These are phyloP conservation scores for Pristionchus exspectatus DNA, from an alignment of 2,888 invertebrate genomes.

Conservation along the genomic window DNA sequence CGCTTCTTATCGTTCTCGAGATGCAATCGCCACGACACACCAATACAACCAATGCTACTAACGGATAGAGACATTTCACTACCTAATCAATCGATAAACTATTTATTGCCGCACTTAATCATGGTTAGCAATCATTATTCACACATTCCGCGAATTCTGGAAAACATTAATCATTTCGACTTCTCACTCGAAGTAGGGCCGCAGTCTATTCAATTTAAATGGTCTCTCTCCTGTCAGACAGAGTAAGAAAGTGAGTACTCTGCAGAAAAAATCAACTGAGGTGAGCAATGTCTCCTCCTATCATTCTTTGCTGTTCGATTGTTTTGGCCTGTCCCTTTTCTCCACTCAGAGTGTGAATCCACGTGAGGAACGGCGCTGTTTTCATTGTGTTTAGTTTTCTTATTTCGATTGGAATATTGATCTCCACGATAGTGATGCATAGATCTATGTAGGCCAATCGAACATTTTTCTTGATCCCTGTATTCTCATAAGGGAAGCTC, in stretches of 20 bases:
- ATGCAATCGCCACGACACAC: neutral
- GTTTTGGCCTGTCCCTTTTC: neutral
- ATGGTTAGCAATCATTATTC: neutral
- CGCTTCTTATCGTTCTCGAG: neutral
- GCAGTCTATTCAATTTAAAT: neutral
- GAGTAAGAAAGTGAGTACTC: neutral
- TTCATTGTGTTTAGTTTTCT: neutral
- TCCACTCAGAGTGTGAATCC: neutral
- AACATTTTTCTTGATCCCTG: neutral
- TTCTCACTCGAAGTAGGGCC: neutral
- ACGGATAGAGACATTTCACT: neutral
- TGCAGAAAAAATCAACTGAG: neutral
- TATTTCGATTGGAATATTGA: neutral
- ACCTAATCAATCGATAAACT: neutral
- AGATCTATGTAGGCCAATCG: neutral
- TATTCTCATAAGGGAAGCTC: too few relatives aligned
- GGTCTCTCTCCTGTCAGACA: neutral
- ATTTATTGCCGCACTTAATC: neutral
- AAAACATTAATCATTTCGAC: neutral
- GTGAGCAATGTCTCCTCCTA: slow-evolving; percentile 16
- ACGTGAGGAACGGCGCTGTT: neutral
- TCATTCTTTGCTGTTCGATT: neutral
- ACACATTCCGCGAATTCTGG: neutral
- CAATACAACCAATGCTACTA: neutral
- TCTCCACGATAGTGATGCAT: neutral